Percentiles rank a stretch among this genome's conserved stretches.
These are phyloP conservation scores for Tinea semifulvella DNA, from an alignment of 2,888 invertebrate species.

Conservation along the genomic window DNA sequence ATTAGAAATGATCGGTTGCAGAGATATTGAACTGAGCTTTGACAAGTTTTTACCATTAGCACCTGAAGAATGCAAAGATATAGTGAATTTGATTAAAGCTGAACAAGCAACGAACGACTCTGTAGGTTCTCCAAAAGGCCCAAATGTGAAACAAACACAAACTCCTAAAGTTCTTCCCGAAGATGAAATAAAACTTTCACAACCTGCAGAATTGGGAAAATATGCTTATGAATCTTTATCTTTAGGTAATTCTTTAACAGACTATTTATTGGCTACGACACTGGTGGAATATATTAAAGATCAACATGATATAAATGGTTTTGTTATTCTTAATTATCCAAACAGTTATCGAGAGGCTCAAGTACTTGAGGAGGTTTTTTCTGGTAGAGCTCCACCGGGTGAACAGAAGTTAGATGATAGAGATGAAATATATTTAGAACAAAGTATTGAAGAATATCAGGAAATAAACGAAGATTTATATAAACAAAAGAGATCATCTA, in stretches of 20 bases:
- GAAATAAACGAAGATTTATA: conserved; percentile 43
- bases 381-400: conserved; percentile 56
- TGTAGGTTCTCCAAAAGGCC: not conserved
- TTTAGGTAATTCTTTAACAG: conserved; percentile 61
- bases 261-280: conserved; percentile 64
- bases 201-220: conserved; percentile 62
- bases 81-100: conserved; percentile 41
- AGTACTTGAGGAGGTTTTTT: conserved; percentile 67
- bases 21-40: conserved; percentile 53
- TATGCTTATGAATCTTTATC: conserved; percentile 62
- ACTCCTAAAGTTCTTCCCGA: conserved; percentile 69
- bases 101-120: conserved; percentile 26
- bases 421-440: conserved; percentile 51
- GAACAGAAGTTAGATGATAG: conserved; percentile 37
- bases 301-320: conserved; percentile 57
- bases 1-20: conserved; percentile 56
- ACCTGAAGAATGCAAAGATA: conserved; percentile 39
- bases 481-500: conserved; percentile 49
- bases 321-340: conserved; percentile 73
- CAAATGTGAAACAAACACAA: conserved; percentile 60
- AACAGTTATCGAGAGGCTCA: conserved; percentile 65
- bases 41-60: conserved; percentile 39
- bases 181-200: conserved; percentile 60
- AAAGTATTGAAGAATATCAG: conserved; percentile 41
- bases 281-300: conserved; percentile 69